Evolutionary conservation across 2,113 vertebrate genomes (phyloP).

Genomic region (Etheostoma cragini): DNA sequence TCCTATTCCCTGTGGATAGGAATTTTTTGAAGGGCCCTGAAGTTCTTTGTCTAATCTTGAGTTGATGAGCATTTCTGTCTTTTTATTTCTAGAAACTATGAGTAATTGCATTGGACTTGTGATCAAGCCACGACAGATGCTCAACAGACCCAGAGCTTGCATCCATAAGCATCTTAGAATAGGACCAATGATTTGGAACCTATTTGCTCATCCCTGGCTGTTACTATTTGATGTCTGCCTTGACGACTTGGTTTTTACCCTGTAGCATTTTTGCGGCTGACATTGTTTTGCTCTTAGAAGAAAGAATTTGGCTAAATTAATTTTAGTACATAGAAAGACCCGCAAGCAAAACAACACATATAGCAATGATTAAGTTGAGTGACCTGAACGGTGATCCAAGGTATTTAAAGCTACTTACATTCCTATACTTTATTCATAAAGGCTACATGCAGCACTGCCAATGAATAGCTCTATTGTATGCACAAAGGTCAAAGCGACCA

Average conservation of each 20-base stretch:
- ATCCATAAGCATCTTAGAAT: slow-evolving; percentile 38
- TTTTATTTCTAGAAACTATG: slow-evolving; percentile 49
- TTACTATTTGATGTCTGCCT: slow-evolving; percentile 43
- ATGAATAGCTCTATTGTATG: slow-evolving; percentile 1
- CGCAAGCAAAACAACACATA: neutral
- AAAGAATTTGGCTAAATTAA: slow-evolving; percentile 24
- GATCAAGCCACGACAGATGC: slow-evolving; percentile 51
- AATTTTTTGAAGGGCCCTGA: slow-evolving; percentile 62
- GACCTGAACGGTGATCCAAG: neutral
- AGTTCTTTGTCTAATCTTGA: slow-evolving; percentile 62
- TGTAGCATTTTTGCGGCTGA: neutral
- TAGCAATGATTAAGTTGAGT: neutral
- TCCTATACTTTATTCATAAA: slow-evolving; percentile 34
- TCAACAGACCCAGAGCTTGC: slow-evolving; percentile 19
- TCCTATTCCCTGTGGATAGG: slow-evolving; percentile 38
- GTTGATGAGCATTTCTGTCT: slow-evolving; percentile 66
- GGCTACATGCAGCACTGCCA: neutral
- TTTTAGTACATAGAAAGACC: slow-evolving; percentile 2
- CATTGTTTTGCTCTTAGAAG: slow-evolving; percentile 34
- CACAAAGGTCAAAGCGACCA: slow-evolving; percentile 36
- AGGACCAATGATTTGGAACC: slow-evolving; percentile 36
- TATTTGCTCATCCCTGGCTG: slow-evolving; percentile 36
- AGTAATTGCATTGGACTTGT: slow-evolving; percentile 44
- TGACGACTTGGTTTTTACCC: slow-evolving; percentile 39
- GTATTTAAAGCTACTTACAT: neutral